Base-by-base conservation (phyloP, 2,888 invertebrate species). In the Idaea straminata region DNA sequence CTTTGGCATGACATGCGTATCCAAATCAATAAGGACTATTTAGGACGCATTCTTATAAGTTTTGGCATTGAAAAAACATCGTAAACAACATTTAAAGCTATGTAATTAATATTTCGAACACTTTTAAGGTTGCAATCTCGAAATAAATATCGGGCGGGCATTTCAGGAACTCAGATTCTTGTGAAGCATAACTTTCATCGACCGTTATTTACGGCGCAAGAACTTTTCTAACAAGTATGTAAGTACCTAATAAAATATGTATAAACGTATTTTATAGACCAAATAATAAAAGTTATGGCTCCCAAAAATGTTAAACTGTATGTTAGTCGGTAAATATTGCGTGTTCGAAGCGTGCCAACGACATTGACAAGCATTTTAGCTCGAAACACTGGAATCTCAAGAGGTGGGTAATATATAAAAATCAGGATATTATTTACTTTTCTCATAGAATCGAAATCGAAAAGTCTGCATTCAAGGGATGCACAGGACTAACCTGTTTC, bases 1-100 rank as follows among this genome's bases (percentile, higher is more conserved):
- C 67, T 76, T 83, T 86, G 89, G 89, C 90, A 89, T 88, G 88
- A 87, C 91, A 91, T 89, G 91, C 91, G 74, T 72, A 68, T 68
- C 69, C 64, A 61, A 66, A 72, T 73, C 62, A 72, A 65, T 57
- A 60, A 74, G 64, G 71, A 61, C 66, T 64, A 70, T 76, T 69
- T 77, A 70, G 74, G 71, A 68, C 72, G 74, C 75, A 75, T 75
- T 74, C 70, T 25, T 38, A 64, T 72, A 72, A 69, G 68, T 70
- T 67, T 67, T 57, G 63, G 35, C 36, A 70, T 61, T 69, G 4
- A 61, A 65, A 64, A 69, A 68, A 70, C 69, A 71, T 69, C 67
- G 63, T 70, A 69, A 71, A 71, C 72, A 70, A 73, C 69, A 71
- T 69, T 64, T 35, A 73, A 68, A 72, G 64, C 64, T 60, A 61